Evolutionary conservation across 1,140 invertebrate genomes (phyloP).

Genomic region (Amphibalanus amphitrite): DNA sequence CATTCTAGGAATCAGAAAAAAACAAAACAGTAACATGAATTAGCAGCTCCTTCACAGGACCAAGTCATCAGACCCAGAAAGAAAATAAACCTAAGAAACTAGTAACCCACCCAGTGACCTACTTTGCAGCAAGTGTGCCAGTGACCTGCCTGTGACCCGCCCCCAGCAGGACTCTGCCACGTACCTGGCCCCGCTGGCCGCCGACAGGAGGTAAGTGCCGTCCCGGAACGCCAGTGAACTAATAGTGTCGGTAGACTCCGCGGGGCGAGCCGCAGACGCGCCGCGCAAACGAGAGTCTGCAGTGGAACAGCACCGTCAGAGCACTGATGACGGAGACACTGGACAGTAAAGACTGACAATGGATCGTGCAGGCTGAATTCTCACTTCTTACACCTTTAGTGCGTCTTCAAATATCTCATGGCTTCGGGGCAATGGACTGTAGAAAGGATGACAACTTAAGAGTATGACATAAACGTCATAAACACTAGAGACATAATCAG

Average conservation of each 20-base stretch:
- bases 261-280: neutral
- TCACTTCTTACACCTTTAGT: no score
- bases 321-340: neutral
- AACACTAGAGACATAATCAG: no score
- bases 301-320: neutral
- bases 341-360: neutral
- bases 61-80: neutral
- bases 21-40: no score
- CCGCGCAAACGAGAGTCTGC: neutral
- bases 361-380: neutral
- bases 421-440: no score
- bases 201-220: neutral
- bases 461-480: no score
- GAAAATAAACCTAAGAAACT: neutral
- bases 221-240: neutral
- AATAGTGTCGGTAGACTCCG: neutral
- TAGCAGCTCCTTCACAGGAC: no score
- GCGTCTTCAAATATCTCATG: no score
- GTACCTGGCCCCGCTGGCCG: neutral
- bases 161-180: no score
- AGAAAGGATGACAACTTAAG: no score
- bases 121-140: neutral
- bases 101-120: neutral
- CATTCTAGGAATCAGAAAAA: no score
- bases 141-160: no score